Evolutionary conservation across 2,113 vertebrate genomes (phyloP).

Genomic region (Sceloporus undulatus): DNA sequence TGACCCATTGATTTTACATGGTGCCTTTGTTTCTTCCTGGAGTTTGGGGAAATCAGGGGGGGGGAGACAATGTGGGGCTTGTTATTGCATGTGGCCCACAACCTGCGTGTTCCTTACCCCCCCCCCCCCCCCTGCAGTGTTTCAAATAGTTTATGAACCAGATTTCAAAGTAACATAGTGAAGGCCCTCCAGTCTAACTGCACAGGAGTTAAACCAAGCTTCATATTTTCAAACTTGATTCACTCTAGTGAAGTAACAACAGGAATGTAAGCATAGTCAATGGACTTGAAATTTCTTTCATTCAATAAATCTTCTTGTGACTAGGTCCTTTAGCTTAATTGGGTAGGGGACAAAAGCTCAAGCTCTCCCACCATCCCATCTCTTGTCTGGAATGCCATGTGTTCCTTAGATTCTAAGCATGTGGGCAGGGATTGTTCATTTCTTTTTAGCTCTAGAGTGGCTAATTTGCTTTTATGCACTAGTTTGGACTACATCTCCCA

Average conservation of each 20-base stretch:
- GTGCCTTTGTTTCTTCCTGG: too few species aligned
- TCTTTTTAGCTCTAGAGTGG: not conserved
- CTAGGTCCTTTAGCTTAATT: not conserved
- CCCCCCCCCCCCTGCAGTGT: too few species aligned
- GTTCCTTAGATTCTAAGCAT: not conserved
- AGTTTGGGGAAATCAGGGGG: too few species aligned
- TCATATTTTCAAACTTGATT: not conserved
- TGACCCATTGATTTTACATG: too few species aligned
- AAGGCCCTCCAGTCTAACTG: not conserved
- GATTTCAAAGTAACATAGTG: not conserved
- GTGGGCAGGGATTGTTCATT: not conserved
- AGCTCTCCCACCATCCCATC: too few species aligned
- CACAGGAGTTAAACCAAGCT: not conserved
- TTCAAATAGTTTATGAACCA: not conserved
- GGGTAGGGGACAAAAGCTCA: not conserved
- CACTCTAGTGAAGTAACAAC: slow-evolving; percentile 2
- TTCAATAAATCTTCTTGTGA: not conserved
- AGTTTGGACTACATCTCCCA: not conserved
- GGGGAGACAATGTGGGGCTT: too few species aligned
- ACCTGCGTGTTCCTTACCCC: too few species aligned
- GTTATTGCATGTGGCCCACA: too few species aligned
- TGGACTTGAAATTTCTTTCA: not conserved
- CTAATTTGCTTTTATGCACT: not conserved
- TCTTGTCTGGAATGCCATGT: not conserved
- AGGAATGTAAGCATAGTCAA: not conserved